A percentile compares a stretch with the other conserved stretches of the same genome.
These are phyloP conservation scores for Pimpla rufipes DNA, from an alignment of 2,888 invertebrate species.

Conservation along the genomic window DNA sequence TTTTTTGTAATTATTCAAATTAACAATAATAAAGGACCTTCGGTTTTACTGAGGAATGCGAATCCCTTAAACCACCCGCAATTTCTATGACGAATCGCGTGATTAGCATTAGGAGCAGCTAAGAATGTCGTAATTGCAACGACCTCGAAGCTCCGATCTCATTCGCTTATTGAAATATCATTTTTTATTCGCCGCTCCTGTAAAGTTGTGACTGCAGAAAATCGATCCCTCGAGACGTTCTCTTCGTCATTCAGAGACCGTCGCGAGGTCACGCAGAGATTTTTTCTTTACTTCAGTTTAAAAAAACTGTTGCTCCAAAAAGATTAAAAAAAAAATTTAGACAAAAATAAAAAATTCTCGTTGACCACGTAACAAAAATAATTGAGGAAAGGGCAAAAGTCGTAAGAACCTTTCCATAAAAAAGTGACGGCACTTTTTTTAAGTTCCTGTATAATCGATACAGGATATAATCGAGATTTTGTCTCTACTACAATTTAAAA, in stretches of 20 bases:
- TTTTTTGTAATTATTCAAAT: neutral
- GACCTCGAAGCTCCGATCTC: slow-evolving; percentile 16
- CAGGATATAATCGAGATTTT: no score
- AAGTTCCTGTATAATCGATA: no score
- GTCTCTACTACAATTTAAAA: no score
- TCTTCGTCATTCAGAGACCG: no score
- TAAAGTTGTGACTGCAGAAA: neutral
- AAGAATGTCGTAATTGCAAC: slow-evolving; percentile 12
- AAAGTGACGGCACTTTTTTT: no score
- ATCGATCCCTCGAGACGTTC: neutral
- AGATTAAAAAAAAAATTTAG: neutral
- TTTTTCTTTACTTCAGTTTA: neutral
- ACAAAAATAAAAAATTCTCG: neutral
- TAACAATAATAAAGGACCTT: neutral
- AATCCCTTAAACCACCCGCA: neutral
- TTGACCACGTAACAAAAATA: neutral
- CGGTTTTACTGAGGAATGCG: no score
- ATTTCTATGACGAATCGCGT: neutral
- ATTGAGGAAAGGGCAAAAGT: neutral
- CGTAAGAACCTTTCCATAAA: neutral
- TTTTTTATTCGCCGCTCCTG: neutral
- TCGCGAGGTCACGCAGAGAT: neutral
- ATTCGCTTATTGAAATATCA: slow-evolving; percentile 14
- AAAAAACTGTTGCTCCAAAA: neutral
- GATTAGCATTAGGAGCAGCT: neutral